These are phyloP conservation scores for Calcarius lapponicus DNA, from an alignment of 2,797 vertebrate species.

Conservation along the genomic window DNA sequence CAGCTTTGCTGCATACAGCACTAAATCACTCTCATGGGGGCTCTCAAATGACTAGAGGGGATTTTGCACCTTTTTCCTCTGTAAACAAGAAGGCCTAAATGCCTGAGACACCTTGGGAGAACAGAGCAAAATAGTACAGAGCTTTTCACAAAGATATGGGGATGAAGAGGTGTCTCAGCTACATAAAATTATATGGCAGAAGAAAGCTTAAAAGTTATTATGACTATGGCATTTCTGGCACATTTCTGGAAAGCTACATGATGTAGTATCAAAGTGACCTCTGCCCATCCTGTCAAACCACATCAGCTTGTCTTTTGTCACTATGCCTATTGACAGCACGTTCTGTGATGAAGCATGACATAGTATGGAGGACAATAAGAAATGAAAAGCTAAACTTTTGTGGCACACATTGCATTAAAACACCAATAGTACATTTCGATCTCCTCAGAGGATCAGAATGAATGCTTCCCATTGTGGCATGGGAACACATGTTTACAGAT, in stretches of 20 bases:
- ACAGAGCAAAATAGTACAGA: fast-evolving
- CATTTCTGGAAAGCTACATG: neutral
- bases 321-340: neutral
- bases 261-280: neutral
- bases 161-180: neutral
- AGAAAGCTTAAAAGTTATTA: neutral
- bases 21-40: neutral
- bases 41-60: neutral
- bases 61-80: neutral
- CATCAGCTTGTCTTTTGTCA: constrained; percentile 39
- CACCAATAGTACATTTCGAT: neutral
- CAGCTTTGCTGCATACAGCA: neutral
- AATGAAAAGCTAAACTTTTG: constrained; percentile 42
- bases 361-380: constrained; percentile 3
- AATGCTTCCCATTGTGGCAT: neutral
- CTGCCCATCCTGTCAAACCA: neutral
- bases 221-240: neutral
- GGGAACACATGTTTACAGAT: neutral
- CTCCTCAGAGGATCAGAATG: neutral
- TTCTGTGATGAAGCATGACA: constrained; percentile 18
- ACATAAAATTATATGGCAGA: neutral
- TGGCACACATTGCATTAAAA: constrained; percentile 20
- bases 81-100: neutral
- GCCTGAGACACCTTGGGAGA: neutral
- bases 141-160: neutral